Evolutionary conservation across 2,797 vertebrate species (phyloP).

Genomic region (Apogon hyalosoma): DNA sequence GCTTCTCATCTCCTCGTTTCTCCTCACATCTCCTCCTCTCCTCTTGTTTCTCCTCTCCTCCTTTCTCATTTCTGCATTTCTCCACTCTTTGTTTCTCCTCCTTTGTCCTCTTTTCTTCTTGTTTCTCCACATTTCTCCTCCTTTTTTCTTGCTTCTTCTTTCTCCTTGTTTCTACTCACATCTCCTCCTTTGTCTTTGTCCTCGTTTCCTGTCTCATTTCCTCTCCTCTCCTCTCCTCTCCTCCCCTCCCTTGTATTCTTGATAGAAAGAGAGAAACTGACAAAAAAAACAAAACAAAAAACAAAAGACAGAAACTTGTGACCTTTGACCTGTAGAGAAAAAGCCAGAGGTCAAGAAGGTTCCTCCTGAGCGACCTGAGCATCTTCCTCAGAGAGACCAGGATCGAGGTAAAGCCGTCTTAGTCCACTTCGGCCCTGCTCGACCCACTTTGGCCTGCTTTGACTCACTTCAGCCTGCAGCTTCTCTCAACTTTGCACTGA

Average conservation of each 20-base stretch:
- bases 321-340: conserved; percentile 85
- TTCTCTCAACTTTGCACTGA: neutral
- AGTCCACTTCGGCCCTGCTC: neutral
- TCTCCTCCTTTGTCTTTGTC: too few species aligned
- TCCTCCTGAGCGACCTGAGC: conserved; percentile 95
- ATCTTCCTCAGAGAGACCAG: conserved; percentile 91
- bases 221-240: neutral
- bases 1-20: too few species aligned
- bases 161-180: too few species aligned
- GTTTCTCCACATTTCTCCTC: too few species aligned
- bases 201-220: too few species aligned
- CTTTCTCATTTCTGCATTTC: too few species aligned
- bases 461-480: neutral
- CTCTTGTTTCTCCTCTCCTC: too few species aligned
- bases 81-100: too few species aligned
- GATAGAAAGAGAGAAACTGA: neutral
- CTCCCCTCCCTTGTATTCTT: neutral
- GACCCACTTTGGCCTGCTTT: neutral
- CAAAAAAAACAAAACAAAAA: neutral
- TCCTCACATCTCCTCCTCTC: too few species aligned
- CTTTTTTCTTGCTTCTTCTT: too few species aligned
- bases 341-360: conserved; percentile 92
- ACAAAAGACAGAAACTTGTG: conserved; percentile 38
- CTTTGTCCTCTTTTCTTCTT: too few species aligned
- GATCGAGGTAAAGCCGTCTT: conserved; percentile 88